Base-by-base conservation (phyloP, 2,113 vertebrate species). In the Panthera tigris region DNA sequence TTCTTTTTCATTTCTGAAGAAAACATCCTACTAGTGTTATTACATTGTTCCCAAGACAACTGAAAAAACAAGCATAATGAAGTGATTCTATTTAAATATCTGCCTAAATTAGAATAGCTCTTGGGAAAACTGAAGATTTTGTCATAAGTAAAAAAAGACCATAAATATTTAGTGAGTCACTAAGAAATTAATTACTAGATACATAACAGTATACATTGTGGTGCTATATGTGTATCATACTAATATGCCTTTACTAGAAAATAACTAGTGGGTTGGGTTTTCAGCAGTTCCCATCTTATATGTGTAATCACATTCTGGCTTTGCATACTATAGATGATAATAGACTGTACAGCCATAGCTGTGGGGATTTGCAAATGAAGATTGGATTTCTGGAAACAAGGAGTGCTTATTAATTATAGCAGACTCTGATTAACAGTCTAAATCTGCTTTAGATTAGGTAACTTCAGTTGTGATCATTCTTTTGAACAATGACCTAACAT, bases 121-220 rank as follows among this genome's bases (percentile, higher is more conserved):
- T 90, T 80, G 55, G 45, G 57, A 45, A 89, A 78, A 92, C 41
- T 88, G 31, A 90, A 90, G 33, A 80, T 41, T 88, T 15, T 87
- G 31, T 83, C 41, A 83, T 63, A 86, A 79, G 33, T 90, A 89
- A 95, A 31, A 36, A 92, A 90, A 96, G 4, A 57, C 13, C 33
- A 68, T 73, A 92, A 91, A 90, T 94, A 94, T 81, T 97, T 95
- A 88, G 7, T 74, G n/a, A 89, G 48, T 93, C 89, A 96, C 74
- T 96, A 93, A 80, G 69, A 96, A 94, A 92, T 91, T 96, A 97
- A 89, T 91, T 96, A 78, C 57, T 87, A 89, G 19, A 91, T 39
- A n/a, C 0, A 33, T 65, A 89, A 50, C 10, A 15, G 8, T 73
- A 88, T 83, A 86, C 3, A 61, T 76, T 85, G 76, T 45, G 36